Base-by-base conservation (phyloP, 37 sponge, comb jelly and placozoan genomes). In the Hormiphora californensis region DNA sequence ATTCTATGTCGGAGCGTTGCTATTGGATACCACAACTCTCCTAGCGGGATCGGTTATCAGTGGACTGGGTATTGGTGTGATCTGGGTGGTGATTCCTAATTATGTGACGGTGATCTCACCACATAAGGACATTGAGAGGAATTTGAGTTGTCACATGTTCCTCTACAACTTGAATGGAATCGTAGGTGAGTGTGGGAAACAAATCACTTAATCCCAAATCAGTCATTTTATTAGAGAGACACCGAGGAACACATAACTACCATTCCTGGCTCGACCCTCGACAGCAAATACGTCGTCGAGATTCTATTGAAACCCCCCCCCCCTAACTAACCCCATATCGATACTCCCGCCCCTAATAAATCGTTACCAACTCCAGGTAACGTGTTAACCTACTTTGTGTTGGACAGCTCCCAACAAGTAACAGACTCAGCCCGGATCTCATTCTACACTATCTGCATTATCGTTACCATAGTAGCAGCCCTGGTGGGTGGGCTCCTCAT, bases 101-200 rank as follows among this genome's bases (percentile, higher is more conserved):
- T 73, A 28, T 21, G 81, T 73, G 43, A 73, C 81, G 2, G 12
- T 27, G 2, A 8, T 19, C 25, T 73, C 81, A 7, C 21, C 40
- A 41, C 81, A 73, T 46, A 33, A 36, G 27, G n/a, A 73, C 81
- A 73, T 73, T 2, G 81, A 73, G 22, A 27, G 81, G 25, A 73
- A 73, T 46, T 28, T 73, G 44, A 73, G 81, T 21, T 73, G 43
- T 28, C 81, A 73, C 23, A 27, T 73, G 23, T 73, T 73, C 22
- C 40, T 73, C 41, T 73, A 73, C 44, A 73, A 73, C 81, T 73
- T 73, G 46, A 73, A 73, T 28, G 81, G 81, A 37, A 41, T 73
- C 46, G 44, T 46, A 36, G 81, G 81, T 73, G 17, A 27, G 19
- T 19, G 53, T 49, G n/a, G n/a, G n/a, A n/a, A n/a, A n/a, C n/a